phyloP scores from a whole-genome alignment of 2,113 vertebrate species.

The Arenaria interpres region DNA sequence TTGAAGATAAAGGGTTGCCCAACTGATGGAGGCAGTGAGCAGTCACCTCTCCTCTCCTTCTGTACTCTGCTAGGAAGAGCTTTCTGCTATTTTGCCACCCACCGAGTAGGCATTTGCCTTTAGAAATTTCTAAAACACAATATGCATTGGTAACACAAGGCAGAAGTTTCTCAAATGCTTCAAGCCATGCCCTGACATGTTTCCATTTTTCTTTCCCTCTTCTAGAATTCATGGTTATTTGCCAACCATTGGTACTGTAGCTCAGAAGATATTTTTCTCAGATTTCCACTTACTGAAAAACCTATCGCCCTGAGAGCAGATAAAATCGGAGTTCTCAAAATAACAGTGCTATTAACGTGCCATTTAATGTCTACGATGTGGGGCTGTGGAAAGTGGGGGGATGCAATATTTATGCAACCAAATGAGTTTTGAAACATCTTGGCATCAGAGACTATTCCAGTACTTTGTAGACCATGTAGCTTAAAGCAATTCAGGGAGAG shows the following conservation, averaged over 20 bases:
- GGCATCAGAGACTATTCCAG: neutral
- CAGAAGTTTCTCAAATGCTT: slow-evolving; percentile 23
- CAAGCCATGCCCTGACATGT: neutral
- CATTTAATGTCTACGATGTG: neutral
- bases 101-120: neutral
- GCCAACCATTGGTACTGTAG: neutral
- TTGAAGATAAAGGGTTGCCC: neutral
- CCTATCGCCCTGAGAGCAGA: neutral
- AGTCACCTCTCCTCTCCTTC: neutral
- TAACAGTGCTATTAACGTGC: neutral
- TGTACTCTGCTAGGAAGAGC: neutral
- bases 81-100: slow-evolving; percentile 24
- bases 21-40: neutral
- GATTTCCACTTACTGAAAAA: neutral
- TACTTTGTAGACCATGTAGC: neutral
- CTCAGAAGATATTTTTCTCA: neutral
- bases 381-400: neutral
- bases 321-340: neutral
- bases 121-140: slow-evolving; percentile 19
- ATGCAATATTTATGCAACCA: neutral
- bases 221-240: neutral
- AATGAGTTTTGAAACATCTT: neutral
- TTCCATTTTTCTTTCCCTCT: neutral
- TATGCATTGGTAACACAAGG: slow-evolving; percentile 1
- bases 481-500: neutral